Conservation (phyloP, 2,113 vertebrate genomes). For the Ramphastos sulfuratus region DNA sequence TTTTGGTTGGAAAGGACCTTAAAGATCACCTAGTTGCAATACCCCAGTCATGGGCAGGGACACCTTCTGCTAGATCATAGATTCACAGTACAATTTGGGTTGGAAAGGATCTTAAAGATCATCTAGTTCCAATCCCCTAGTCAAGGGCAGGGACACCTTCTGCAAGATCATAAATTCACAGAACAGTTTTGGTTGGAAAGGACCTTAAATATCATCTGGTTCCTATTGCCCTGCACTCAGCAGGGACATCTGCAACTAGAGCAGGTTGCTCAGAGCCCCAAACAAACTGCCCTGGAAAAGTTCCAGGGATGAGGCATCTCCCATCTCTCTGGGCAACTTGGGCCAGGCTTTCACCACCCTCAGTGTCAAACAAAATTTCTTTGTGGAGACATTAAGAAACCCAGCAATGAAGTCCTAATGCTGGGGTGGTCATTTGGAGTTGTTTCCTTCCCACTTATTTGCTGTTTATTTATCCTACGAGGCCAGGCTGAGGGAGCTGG, state of each 20-base stretch:
- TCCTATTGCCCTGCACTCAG: not conserved
- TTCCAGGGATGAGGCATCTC: not conserved
- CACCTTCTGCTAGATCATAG: not conserved
- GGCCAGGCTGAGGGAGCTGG: too few species aligned
- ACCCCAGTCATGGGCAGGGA: not conserved
- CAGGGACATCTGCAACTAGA: not conserved
- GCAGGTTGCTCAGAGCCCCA: not conserved
- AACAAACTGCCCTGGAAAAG: not conserved
- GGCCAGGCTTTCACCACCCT: not conserved
- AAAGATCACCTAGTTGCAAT: too few species aligned
- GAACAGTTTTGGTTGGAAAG: not conserved
- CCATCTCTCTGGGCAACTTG: not conserved
- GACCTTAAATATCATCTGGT: too few species aligned
- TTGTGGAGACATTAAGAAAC: too few species aligned
- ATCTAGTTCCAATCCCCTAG: too few species aligned
- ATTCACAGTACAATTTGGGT: not conserved
- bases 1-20: not conserved
- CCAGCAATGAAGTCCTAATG: too few species aligned
- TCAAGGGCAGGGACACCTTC: not conserved
- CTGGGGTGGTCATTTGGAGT: too few species aligned
- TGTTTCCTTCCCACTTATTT: too few species aligned
- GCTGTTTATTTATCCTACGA: too few species aligned
- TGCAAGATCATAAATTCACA: not conserved
- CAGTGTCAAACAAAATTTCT: too few species aligned
- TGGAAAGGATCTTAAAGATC: not conserved